A percentile compares a stretch with the other conserved stretches of the same genome.
Evolutionary conservation across 64 coral and sea anemone species (phyloP).

Genomic region (Pocillopora damicornis): DNA sequence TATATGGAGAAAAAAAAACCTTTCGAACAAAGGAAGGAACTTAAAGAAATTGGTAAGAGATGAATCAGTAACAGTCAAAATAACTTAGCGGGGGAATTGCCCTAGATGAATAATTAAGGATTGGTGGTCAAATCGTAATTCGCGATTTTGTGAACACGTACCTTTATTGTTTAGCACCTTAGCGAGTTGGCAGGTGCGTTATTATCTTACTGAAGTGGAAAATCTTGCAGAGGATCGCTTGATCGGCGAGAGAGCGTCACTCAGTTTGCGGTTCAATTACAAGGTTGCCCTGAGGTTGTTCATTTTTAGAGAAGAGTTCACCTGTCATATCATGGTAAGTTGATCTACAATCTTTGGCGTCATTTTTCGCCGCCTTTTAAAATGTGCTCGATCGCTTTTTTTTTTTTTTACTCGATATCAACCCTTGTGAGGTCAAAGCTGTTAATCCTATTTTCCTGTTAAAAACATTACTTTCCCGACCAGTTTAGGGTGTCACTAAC

Average conservation of each 20-base stretch:
- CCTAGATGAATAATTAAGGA: background rate
- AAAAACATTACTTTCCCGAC: too few species aligned
- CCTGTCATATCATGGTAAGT: background rate
- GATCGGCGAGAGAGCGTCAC: background rate
- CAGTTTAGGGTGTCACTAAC: too few species aligned
- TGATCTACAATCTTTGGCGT: background rate
- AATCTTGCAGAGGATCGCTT: conserved; percentile 1
- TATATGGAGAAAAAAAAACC: background rate
- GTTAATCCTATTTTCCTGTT: too few species aligned
- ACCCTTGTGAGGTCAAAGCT: too few species aligned
- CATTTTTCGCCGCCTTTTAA: background rate
- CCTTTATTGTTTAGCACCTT: background rate
- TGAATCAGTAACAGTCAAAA: background rate
- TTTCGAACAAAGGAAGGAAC: background rate
- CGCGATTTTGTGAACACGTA: conserved; percentile 1
- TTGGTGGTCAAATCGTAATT: conserved; percentile 21
- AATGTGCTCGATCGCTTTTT: background rate
- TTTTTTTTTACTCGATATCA: too few species aligned
- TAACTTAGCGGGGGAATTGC: background rate
- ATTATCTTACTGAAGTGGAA: conserved; percentile 5
- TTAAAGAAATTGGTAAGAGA: background rate
- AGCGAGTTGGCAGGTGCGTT: background rate
- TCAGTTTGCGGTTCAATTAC: background rate
- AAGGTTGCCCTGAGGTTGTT: background rate
- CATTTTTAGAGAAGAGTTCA: background rate